Base-by-base conservation (phyloP, 2,797 vertebrate species). In the Mormyrus hasselquistii region DNA sequence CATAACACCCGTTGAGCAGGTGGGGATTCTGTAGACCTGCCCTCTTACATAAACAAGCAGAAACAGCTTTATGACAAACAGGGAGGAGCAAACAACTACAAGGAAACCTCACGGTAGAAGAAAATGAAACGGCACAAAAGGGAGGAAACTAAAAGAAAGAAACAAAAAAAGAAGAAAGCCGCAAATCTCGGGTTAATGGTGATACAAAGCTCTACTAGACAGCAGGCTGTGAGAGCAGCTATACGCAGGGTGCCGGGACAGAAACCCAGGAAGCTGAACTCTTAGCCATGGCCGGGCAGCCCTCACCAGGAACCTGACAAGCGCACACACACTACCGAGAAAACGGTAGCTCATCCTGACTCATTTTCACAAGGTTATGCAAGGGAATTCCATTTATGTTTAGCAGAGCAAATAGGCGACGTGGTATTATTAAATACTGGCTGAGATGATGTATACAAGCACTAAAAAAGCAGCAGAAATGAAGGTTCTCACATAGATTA, bases 61-160 rank as follows among this genome's bases (percentile, higher is more conserved):
- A 25, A 53, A 86, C 25, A 86, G 41, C 47, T 47, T 50, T 14
- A 55, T 86, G 85, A 50, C 25, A 86, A 86, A 86, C 50, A 12
- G 50, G 52, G 34, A 16, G 79, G 87, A 88, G 91, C 69, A 89
- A 83, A 86, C 8, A 6, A 2, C 59, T 29, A 89, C 88, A 88
- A 90, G 55, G 53, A 82, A 88, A 87, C 87, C 47, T 88, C 85
- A 87, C 87, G 65, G 49, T 65, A 29, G 47, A 10, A 62, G 59
- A 90, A 85, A 47, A 87, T 22, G 53, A 53, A 4, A 88, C 6
- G 55, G 85, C 59, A 49, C 86, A 89, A 86, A 82, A 59, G 29
- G 87, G 25, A 76, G 29, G 6, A 57, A 34, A 89, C 41, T n/a
- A 47, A 29, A 87, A 65, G 85, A 87, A 84, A 62, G 6, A 84